phyloP scores from a whole-genome alignment of 2,113 vertebrate genomes.

The Trogon surrucura region DNA sequence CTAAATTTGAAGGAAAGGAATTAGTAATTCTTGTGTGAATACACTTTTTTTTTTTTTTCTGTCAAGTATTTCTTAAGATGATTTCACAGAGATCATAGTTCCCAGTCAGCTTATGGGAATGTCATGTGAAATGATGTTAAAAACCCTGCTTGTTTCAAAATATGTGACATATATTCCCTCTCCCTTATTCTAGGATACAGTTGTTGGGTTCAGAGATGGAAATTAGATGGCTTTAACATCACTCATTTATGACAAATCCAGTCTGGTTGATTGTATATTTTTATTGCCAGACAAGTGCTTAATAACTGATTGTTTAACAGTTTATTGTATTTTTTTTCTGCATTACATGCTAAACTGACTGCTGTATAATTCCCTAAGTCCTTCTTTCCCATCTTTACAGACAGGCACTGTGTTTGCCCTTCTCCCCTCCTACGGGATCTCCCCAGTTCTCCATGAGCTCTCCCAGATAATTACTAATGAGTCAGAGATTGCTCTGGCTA shows the following conservation, averaged over 20 bases:
- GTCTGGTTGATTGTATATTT: neutral
- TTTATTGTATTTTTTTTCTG: neutral
- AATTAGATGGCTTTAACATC: conserved; percentile 5
- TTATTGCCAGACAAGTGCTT: neutral
- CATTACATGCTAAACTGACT: neutral
- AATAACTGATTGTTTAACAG: neutral
- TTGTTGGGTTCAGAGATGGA: neutral
- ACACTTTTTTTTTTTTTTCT: neutral
- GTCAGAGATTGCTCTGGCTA: conserved; percentile 32
- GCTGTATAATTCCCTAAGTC: neutral
- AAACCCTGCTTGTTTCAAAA: neutral
- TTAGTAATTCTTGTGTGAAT: neutral
- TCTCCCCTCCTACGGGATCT: conserved; percentile 11
- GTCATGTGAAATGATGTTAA: neutral
- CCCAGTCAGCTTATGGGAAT: neutral
- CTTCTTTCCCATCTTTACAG: neutral
- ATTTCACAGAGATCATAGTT: neutral
- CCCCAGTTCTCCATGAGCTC: neutral
- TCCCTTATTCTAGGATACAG: neutral
- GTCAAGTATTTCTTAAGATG: neutral
- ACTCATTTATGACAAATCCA: neutral
- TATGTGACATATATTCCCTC: neutral
- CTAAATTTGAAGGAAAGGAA: neutral
- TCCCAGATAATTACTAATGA: neutral
- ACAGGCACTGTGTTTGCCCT: neutral